Evolutionary conservation across 2,113 vertebrate species (phyloP).

Genomic region (Bungarus multicinctus): DNA sequence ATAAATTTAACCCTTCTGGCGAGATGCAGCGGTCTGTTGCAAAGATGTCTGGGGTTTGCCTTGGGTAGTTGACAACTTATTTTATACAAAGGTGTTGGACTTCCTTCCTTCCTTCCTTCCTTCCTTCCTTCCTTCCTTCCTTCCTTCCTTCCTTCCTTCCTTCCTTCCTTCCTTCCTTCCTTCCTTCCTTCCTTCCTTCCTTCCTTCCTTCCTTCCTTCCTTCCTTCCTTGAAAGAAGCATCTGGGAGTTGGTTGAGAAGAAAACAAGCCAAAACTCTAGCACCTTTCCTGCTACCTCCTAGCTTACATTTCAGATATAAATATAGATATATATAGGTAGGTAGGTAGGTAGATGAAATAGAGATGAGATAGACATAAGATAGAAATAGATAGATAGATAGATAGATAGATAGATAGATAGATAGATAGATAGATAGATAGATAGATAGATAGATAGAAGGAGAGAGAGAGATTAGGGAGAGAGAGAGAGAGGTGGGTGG

Average conservation of each 20-base stretch:
- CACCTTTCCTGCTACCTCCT: not conserved
- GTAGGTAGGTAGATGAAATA: too few species aligned
- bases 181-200: not conserved
- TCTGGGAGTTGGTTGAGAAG: too few species aligned
- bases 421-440: too few species aligned
- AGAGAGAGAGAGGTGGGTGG: too few species aligned
- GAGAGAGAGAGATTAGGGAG: too few species aligned
- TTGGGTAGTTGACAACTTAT: constrained; percentile 34
- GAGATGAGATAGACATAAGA: too few species aligned
- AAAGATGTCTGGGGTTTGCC: constrained; percentile 16
- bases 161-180: too few species aligned
- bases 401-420: too few species aligned
- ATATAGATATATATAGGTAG: too few species aligned
- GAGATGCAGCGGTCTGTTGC: constrained; percentile 42
- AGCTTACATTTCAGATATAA: not conserved
- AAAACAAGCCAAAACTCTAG: not conserved
- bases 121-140: not conserved
- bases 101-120: not conserved
- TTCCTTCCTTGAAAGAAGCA: not conserved
- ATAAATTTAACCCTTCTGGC: constrained; percentile 81
- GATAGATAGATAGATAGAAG: too few species aligned
- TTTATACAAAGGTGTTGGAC: constrained; percentile 20
- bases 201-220: too few species aligned
- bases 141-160: not conserved
- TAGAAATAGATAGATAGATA: too few species aligned